phyloP scores from a whole-genome alignment of 2,888 invertebrate genomes.

The Amiota communis region DNA sequence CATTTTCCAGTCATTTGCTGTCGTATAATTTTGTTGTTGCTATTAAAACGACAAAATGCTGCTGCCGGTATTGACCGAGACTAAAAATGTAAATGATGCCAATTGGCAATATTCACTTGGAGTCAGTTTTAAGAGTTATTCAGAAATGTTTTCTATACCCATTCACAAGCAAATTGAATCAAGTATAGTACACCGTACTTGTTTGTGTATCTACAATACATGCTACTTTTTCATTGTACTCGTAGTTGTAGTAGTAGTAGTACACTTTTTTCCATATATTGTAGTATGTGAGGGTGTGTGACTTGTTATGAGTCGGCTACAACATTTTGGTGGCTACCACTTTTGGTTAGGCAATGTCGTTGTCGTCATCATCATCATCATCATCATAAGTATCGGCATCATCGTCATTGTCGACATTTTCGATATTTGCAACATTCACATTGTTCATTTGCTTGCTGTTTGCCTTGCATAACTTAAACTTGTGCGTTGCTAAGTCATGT shows the following conservation, averaged over 20 bases:
- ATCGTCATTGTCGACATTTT: background rate
- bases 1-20: background rate
- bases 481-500: no score
- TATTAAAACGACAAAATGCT: slow-evolving; percentile 23
- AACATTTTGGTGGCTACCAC: slow-evolving; percentile 5
- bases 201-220: no score
- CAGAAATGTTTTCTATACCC: background rate
- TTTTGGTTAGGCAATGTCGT: slow-evolving; percentile 10
- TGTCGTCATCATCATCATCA: background rate
- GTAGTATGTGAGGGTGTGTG: background rate
- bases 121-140: slow-evolving; percentile 1
- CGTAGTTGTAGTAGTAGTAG: no score
- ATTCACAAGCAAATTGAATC: background rate
- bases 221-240: no score
- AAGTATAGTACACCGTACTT: no score
- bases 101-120: slow-evolving; percentile 56
- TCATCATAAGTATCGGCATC: background rate
- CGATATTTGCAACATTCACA: background rate
- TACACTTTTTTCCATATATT: no score
- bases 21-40: slow-evolving; percentile 20
- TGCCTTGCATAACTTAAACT: no score
- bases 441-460: background rate
- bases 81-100: slow-evolving; percentile 45
- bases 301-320: slow-evolving; percentile 20
- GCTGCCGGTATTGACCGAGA: no score